These are phyloP conservation scores for Nothoprocta pentlandii DNA, from an alignment of 2,113 vertebrate species.

Conservation along the genomic window DNA sequence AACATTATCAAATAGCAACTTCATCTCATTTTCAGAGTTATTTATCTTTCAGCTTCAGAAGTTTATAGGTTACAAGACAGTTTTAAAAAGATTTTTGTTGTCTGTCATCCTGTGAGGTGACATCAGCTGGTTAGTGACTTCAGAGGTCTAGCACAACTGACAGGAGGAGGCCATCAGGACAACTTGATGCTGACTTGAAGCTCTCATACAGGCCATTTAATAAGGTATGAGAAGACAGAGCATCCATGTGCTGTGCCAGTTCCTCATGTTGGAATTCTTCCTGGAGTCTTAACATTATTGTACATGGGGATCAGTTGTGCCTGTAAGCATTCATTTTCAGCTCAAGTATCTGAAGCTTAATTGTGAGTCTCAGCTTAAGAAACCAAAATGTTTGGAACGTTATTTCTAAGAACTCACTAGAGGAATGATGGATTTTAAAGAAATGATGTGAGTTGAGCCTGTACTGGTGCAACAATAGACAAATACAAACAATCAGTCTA, in stretches of 20 bases:
- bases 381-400: background rate
- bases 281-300: background rate
- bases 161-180: background rate
- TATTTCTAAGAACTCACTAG: background rate
- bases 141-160: background rate
- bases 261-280: background rate
- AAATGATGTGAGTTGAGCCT: background rate
- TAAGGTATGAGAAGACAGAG: background rate
- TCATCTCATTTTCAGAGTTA: constrained; percentile 14
- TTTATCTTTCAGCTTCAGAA: constrained; percentile 6
- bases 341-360: background rate
- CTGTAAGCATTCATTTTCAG: background rate
- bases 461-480: background rate
- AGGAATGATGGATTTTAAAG: background rate
- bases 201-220: background rate
- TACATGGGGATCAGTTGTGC: background rate
- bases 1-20: background rate
- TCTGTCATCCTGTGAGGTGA: background rate
- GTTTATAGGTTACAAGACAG: background rate
- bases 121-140: background rate
- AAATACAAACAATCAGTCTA: background rate
- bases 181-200: background rate
- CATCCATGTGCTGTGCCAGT: background rate
- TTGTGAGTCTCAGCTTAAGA: background rate
- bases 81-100: constrained; percentile 4